Evolutionary conservation across 2,113 vertebrate species (phyloP), one percentile per base, ranked within the genome.

Genomic region (Monarcha castaneiventris): DNA sequence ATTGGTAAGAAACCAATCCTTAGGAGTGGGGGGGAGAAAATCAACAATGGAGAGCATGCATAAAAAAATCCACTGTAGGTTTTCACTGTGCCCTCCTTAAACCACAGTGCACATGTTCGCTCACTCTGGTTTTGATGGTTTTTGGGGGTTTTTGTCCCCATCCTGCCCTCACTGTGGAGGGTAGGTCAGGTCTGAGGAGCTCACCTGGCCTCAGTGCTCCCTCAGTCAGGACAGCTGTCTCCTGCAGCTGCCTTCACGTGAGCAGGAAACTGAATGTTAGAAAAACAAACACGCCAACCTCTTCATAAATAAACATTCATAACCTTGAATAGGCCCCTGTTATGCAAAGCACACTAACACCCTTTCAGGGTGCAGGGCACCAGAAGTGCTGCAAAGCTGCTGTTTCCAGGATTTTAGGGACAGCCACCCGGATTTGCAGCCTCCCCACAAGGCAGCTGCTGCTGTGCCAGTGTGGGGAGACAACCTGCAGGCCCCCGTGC

Each of bases 361-460:
- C 37, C n/a, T 63, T 86, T 46, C 54, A 72, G 44, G 71, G 56
- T 29, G 32, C 64, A 49, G n/a, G 37, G n/a, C n/a, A 21, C 44
- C 55, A 59, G 35, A 49, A 71, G 43, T 11, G 4, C 59, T 43
- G 23, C n/a, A 66, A 37, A 80, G 59, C 63, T 72, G 54, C 49
- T 5, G 2, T 30, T 51, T 56, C 68, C 63, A 69, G 77, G 41
- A 18, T 59, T 84, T 61, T 19, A 48, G 37, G n/a, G 64, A 84
- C 9, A 89, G 63, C 8, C 6, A 4, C 27, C 10, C 0, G 0
- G 11, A 43, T 32, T 68, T 17, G 35, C 61, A 67, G 71, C 11
- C 4, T 76, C 29, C 25, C 25, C 22, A 3, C 2, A 29, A 15
- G 3, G 16, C 12, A 35, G 59, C 67, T 26, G n/a, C 35, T 33